These are phyloP conservation scores for Crotalus helleri DNA, from an alignment of 2,113 vertebrate genomes.

Conservation along the genomic window DNA sequence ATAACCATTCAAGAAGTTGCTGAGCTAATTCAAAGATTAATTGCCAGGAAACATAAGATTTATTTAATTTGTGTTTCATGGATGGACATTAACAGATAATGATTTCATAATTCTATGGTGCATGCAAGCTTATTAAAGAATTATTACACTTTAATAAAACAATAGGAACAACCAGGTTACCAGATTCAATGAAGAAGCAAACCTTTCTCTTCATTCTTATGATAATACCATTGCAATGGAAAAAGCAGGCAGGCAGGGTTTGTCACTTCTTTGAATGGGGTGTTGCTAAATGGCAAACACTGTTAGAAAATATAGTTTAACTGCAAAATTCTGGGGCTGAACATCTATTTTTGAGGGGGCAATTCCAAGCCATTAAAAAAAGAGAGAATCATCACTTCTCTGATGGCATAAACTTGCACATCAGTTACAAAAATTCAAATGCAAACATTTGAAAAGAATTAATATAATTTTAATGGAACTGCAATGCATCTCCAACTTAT, in stretches of 20 bases:
- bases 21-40: neutral
- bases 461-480: neutral
- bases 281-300: neutral
- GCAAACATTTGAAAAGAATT: neutral
- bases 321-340: neutral
- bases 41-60: conserved; percentile 8
- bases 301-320: neutral
- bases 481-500: neutral
- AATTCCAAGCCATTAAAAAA: neutral
- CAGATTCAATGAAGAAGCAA: neutral
- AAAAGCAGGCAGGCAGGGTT: neutral
- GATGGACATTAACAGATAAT: neutral
- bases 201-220: neutral
- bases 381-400: neutral
- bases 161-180: neutral
- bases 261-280: neutral
- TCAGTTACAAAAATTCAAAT: neutral
- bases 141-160: conserved; percentile 10
- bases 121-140: conserved; percentile 2
- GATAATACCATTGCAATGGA: neutral
- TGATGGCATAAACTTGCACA: neutral
- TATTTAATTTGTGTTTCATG: conserved; percentile 13
- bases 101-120: neutral
- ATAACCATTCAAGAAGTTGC: conserved; percentile 21
- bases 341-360: neutral